Percentiles rank a stretch among this genome's conserved stretches.
These are phyloP conservation scores for Schizotus pectinicornis DNA, from an alignment of 2,888 invertebrate species.

Conservation along the genomic window DNA sequence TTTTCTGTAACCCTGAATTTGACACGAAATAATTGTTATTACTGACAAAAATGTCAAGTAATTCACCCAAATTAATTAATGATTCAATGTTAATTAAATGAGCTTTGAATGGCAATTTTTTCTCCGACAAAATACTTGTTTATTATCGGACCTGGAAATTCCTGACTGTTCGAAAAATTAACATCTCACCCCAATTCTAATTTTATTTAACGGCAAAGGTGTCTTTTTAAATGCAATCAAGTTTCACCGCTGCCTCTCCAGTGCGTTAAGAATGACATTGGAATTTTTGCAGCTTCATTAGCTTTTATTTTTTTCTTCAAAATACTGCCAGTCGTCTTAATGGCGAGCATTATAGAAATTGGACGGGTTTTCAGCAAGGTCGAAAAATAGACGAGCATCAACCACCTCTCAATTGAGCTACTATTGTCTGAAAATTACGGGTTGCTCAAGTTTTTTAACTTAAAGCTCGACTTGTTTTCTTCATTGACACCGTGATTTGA, in stretches of 20 bases:
- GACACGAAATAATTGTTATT: not conserved
- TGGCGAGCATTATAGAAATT: slow-evolving; percentile 12
- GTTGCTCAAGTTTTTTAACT: too few species aligned
- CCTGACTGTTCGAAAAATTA: not conserved
- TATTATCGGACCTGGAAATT: not conserved
- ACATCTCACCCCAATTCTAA: too few species aligned
- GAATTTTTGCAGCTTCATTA: not conserved
- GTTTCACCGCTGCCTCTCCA: too few species aligned
- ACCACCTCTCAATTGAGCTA: too few species aligned
- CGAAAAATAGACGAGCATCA: too few species aligned
- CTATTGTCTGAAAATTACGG: too few species aligned
- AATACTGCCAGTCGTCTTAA: slow-evolving; percentile 20
- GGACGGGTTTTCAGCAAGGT: not conserved
- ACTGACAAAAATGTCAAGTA: too few species aligned
- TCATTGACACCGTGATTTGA: too few species aligned
- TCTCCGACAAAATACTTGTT: not conserved
- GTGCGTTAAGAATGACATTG: slow-evolving; percentile 2
- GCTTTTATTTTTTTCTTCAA: slow-evolving; percentile 8
- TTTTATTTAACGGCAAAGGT: too few species aligned
- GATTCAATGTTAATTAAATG: not conserved
- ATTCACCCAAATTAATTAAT: not conserved
- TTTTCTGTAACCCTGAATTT: not conserved
- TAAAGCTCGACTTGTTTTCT: too few species aligned
- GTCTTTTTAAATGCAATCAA: too few species aligned
- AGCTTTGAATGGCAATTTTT: not conserved